Percentiles rank a stretch among this genome's conserved stretches.
Conservation (phyloP, 1,140 invertebrate species). For the Copidosoma floridanum region DNA sequence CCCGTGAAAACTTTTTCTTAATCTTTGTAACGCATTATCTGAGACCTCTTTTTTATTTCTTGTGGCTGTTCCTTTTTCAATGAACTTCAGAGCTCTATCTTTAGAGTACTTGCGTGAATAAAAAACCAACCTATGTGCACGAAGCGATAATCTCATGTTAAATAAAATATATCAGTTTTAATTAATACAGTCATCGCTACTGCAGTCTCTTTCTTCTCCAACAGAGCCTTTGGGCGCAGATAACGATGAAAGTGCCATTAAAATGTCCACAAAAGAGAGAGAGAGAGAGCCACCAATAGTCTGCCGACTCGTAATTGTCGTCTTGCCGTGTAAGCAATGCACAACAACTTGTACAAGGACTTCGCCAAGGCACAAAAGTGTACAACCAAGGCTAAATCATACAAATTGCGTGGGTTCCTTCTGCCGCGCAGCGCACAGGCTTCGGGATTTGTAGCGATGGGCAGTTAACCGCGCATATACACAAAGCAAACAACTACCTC, state of each 20-base stretch:
- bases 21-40: slow-evolving; percentile 10
- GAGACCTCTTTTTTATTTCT: not conserved
- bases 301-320: not conserved
- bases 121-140: too few relatives aligned
- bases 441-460: too few relatives aligned
- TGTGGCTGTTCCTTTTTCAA: slow-evolving; percentile 2
- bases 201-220: too few relatives aligned
- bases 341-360: too few relatives aligned
- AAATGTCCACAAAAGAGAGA: not conserved
- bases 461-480: slow-evolving; percentile 26
- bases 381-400: slow-evolving; percentile 26
- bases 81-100: not conserved
- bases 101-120: too few relatives aligned
- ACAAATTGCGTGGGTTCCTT: slow-evolving; percentile 20
- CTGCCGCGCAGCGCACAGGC: not conserved
- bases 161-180: too few relatives aligned
- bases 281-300: not conserved
- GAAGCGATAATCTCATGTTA: too few relatives aligned
- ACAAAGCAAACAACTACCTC: slow-evolving; percentile 39
- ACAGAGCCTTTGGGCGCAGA: too few relatives aligned
- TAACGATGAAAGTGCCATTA: not conserved
- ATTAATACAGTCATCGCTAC: too few relatives aligned
- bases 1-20: slow-evolving; percentile 6
- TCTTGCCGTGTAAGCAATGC: too few relatives aligned
- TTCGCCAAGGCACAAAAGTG: slow-evolving; percentile 19